Evolutionary conservation across 37 sponge, comb jelly and placozoan genomes (phyloP).

Genomic region (Spongia lamella): DNA sequence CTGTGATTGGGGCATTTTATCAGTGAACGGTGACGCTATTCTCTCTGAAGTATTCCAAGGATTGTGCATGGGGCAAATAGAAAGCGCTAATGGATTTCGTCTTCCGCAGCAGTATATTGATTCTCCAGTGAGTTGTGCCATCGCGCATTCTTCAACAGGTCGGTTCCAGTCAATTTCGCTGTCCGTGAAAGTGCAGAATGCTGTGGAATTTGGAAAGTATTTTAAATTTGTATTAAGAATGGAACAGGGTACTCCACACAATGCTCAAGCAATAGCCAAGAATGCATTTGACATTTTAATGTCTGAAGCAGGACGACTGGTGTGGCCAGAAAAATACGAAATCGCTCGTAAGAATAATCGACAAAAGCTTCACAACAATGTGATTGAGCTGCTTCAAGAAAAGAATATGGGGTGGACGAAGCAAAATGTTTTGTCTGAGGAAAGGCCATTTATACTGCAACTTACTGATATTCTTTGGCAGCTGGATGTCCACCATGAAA

Average conservation of each 20-base stretch:
- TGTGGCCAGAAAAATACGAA: constrained; percentile 20
- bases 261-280: not conserved
- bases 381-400: constrained; percentile 5
- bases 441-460: not conserved
- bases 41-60: constrained; percentile 15
- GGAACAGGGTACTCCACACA: too few species aligned
- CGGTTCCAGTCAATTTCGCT: constrained; percentile 5
- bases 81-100: constrained; percentile 12
- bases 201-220: constrained; percentile 23
- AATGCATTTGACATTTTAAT: constrained; percentile 6
- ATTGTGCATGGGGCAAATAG: not conserved
- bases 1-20: constrained; percentile 3
- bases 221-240: not conserved
- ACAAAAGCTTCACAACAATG: constrained; percentile 1
- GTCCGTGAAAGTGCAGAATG: constrained; percentile 5
- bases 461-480: constrained; percentile 2
- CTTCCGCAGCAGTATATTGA: not conserved
- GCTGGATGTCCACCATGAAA: constrained; percentile 2
- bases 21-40: constrained; percentile 6
- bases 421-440: not conserved
- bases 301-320: not conserved
- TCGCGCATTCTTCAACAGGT: not conserved
- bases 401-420: constrained; percentile 17
- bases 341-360: constrained; percentile 7
- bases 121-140: constrained; percentile 6